A percentile compares a stretch with the other conserved stretches of the same genome.
Evolutionary conservation across 2,113 vertebrate species (phyloP).

Genomic region (Notothenia rossii): DNA sequence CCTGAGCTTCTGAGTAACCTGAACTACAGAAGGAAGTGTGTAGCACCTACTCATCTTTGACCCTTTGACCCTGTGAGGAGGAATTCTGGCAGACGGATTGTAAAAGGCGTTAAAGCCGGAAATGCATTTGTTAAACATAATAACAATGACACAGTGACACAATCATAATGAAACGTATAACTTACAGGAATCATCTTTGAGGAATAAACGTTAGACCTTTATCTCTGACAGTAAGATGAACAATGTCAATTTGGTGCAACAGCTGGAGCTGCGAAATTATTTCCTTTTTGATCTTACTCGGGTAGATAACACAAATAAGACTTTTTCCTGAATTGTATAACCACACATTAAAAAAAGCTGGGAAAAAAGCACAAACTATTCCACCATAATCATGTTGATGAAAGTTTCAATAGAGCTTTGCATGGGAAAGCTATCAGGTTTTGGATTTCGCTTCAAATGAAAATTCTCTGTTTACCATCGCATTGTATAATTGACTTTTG

Average conservation of each 20-base stretch:
- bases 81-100: background rate
- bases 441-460: background rate
- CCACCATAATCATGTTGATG: too few relatives aligned
- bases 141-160: background rate
- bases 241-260: background rate
- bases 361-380: too few relatives aligned
- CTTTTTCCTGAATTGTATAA: too few relatives aligned
- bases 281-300: background rate
- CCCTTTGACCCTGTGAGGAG: background rate
- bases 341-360: too few relatives aligned
- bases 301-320: too few relatives aligned
- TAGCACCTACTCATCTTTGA: background rate
- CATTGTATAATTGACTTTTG: background rate
- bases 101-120: background rate
- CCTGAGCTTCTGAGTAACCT: slow-evolving; percentile 8
- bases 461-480: background rate
- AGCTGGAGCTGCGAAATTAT: background rate
- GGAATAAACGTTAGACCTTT: background rate
- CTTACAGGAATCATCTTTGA: background rate
- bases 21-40: background rate
- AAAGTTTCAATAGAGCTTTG: too few relatives aligned
- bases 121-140: background rate
- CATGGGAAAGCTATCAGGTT: too few relatives aligned
- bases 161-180: background rate
- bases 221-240: background rate